A percentile compares a stretch with the other conserved stretches of the same genome.
phyloP scores from a whole-genome alignment of 2,888 invertebrate genomes.

The Nemurella pictetii region DNA sequence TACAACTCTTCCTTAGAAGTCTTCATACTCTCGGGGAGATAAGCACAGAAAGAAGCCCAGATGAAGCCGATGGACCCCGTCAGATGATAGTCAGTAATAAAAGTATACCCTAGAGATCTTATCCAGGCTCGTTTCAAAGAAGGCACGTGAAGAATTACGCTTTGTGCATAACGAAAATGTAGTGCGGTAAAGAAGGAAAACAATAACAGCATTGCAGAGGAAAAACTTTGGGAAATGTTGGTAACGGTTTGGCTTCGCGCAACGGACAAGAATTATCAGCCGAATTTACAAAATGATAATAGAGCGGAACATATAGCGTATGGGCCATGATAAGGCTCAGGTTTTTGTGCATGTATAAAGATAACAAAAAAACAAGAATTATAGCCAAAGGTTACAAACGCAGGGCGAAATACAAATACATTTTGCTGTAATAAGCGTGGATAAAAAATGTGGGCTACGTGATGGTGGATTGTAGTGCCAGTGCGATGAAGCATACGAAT shows the following conservation, averaged over 20 bases:
- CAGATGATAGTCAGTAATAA: slow-evolving; percentile 6
- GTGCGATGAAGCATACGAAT: slow-evolving; percentile 26
- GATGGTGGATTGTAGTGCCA: slow-evolving; percentile 9
- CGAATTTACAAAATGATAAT: slow-evolving; percentile 20
- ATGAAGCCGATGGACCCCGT: slow-evolving; percentile 21
- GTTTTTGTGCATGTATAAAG: slow-evolving; percentile 26
- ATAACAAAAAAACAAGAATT: slow-evolving; percentile 28
- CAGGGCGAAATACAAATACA: slow-evolving; percentile 28
- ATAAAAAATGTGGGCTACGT: slow-evolving; percentile 27
- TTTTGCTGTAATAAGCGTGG: slow-evolving; percentile 30
- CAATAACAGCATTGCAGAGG: slow-evolving; percentile 23
- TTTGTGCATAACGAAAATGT: not conserved
- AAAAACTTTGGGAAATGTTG: slow-evolving; percentile 1
- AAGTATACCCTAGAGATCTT: slow-evolving; percentile 2
- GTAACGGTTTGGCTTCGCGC: not conserved
- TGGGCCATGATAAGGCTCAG: slow-evolving; percentile 21
- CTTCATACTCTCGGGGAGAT: slow-evolving; percentile 8
- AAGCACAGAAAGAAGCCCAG: slow-evolving; percentile 14
- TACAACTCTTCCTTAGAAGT: slow-evolving; percentile 9
- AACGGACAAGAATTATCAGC: slow-evolving; percentile 22
- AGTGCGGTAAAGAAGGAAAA: slow-evolving; percentile 20
- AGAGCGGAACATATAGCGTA: slow-evolving; percentile 22
- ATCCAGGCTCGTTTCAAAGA: not conserved
- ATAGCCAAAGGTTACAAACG: slow-evolving; percentile 23
- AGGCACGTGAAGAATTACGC: not conserved